Conservation (phyloP, 1,140 invertebrate species). For the Brachionus rotundiformis region DNA sequence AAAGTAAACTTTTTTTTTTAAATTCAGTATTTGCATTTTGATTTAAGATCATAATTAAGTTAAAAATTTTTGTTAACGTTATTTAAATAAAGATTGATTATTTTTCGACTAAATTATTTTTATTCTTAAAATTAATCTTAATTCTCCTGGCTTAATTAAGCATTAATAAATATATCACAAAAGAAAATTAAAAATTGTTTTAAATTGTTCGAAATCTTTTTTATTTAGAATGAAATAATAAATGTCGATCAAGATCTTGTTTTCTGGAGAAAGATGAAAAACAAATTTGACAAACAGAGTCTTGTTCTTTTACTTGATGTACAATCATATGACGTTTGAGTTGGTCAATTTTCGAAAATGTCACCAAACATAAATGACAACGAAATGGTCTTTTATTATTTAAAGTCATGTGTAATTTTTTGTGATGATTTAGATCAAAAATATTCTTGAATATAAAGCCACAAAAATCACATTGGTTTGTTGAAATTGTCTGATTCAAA, state of each 20-base stretch:
- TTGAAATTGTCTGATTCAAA: not conserved
- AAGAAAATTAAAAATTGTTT: not conserved
- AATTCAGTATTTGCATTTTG: not conserved
- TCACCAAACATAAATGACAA: conserved; percentile 51
- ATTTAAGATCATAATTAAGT: not conserved
- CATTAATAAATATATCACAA: no score
- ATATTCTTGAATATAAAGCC: not conserved
- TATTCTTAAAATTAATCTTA: no score
- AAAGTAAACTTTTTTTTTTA: no score
- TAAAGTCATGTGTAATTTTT: not conserved
- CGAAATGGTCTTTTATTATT: conserved; percentile 35
- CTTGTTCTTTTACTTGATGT: conserved; percentile 42
- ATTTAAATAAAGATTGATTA: not conserved
- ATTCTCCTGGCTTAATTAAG: no score
- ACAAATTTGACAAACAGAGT: conserved; percentile 49
- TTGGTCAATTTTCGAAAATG: conserved; percentile 39
- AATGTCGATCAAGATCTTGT: conserved; percentile 49
- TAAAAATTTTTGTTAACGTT: not conserved
- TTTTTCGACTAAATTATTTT: no score
- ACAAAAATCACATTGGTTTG: conserved; percentile 26
- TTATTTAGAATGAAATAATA: conserved; percentile 47
- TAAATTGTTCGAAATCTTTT: not conserved
- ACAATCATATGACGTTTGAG: conserved; percentile 50
- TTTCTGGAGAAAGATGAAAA: conserved; percentile 45
- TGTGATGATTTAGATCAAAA: not conserved